Evolutionary conservation across 2,113 vertebrate genomes (phyloP).

Genomic region (Dascyllus trimaculatus): DNA sequence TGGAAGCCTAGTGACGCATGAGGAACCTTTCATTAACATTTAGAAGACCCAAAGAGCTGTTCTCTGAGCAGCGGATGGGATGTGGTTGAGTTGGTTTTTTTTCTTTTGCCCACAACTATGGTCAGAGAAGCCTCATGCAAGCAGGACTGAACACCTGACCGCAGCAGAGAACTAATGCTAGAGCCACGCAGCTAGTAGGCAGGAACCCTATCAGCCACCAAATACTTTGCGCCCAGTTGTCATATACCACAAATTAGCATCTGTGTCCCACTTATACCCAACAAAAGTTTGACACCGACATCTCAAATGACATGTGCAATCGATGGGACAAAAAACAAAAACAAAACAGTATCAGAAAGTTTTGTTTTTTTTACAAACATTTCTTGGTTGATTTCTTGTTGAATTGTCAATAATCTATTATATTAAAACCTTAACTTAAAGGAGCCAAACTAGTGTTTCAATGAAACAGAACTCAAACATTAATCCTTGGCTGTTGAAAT

Average conservation of each 20-base stretch:
- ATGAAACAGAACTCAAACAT: slow-evolving; percentile 65
- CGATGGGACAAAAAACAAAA: slow-evolving; percentile 45
- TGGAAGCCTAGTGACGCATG: slow-evolving; percentile 70
- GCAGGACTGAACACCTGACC: slow-evolving; percentile 54
- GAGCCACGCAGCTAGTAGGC: slow-evolving; percentile 43
- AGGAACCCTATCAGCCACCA: slow-evolving; percentile 28
- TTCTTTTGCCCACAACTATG: slow-evolving; percentile 13
- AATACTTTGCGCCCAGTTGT: slow-evolving; percentile 27
- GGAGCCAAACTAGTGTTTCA: slow-evolving; percentile 59
- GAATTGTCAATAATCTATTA: slow-evolving; percentile 35
- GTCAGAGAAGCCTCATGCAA: slow-evolving; percentile 51
- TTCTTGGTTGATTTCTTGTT: slow-evolving; percentile 22
- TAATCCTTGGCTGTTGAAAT: slow-evolving; percentile 69
- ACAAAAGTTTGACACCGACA: slow-evolving; percentile 46
- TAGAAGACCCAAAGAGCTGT: slow-evolving; percentile 21
- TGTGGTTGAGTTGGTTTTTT: slow-evolving; percentile 35
- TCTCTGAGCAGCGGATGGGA: slow-evolving; percentile 34
- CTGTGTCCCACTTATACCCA: slow-evolving; percentile 29
- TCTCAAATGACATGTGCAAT: slow-evolving; percentile 51
- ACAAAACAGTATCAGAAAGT: slow-evolving; percentile 31
- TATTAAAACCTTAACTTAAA: slow-evolving; percentile 64
- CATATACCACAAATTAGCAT: slow-evolving; percentile 37
- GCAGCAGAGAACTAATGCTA: slow-evolving; percentile 54
- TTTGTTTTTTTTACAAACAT: slow-evolving; percentile 33
- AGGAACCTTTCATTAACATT: slow-evolving; percentile 45